These are phyloP conservation scores for Paramuricea clavata DNA, from an alignment of 92 coral and sea anemone species.

Conservation along the genomic window DNA sequence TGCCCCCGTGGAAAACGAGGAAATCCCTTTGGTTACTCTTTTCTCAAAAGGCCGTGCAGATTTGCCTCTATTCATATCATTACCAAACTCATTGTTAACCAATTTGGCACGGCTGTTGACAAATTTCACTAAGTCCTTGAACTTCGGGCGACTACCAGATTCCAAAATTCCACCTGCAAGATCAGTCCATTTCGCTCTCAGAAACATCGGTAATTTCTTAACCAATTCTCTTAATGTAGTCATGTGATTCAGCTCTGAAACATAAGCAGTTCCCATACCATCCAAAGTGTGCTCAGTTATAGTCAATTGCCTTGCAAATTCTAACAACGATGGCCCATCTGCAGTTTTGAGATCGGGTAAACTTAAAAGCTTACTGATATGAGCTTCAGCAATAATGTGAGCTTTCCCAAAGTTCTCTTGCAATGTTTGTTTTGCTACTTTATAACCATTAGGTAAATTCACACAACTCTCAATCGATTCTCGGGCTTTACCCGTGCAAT, in stretches of 20 bases:
- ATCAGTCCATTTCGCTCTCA: conserved; percentile 76
- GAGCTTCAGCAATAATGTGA: conserved; percentile 70
- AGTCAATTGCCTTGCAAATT: conserved; percentile 62
- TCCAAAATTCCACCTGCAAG: conserved; percentile 72
- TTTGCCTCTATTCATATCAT: background rate
- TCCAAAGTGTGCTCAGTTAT: background rate
- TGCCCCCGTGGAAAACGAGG: background rate
- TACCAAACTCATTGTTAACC: too few relatives aligned
- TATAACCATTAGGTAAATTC: conserved; percentile 48
- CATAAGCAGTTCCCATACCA: conserved; percentile 75
- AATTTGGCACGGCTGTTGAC: background rate
- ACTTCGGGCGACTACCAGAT: conserved; percentile 61
- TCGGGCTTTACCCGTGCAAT: conserved; percentile 73
- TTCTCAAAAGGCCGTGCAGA: background rate
- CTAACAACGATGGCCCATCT: conserved; percentile 65
- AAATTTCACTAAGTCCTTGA: conserved; percentile 61
- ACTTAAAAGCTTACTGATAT: conserved; percentile 59
- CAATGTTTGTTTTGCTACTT: conserved; percentile 37
- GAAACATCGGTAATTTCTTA: conserved; percentile 69
- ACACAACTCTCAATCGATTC: conserved; percentile 76
- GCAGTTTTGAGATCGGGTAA: conserved; percentile 58
- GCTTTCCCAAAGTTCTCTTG: conserved; percentile 73
- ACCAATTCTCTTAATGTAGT: conserved; percentile 67
- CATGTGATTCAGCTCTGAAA: conserved; percentile 68
- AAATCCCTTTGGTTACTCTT: background rate